Percentiles rank a stretch among this genome's conserved stretches.
Evolutionary conservation across 2,888 invertebrate genomes (phyloP).

Genomic region (Automeris io): DNA sequence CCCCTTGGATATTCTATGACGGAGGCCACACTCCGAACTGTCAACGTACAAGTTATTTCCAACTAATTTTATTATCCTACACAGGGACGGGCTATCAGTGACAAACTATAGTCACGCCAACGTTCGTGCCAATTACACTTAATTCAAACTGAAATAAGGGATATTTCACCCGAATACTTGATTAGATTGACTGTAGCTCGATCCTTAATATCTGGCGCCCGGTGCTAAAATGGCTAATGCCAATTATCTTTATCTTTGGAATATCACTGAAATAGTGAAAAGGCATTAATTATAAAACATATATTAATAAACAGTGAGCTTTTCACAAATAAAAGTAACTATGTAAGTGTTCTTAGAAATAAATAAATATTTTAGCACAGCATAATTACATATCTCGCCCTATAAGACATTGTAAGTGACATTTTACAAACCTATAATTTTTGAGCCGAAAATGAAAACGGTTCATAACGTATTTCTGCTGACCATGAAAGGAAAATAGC

Average conservation of each 20-base stretch:
- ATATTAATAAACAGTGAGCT: too few relatives aligned
- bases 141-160: constrained; percentile 46
- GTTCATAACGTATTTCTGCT: too few relatives aligned
- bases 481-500: too few relatives aligned
- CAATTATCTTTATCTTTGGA: neutral
- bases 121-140: constrained; percentile 56
- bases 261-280: too few relatives aligned
- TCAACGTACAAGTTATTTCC: constrained; percentile 8
- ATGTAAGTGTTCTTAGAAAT: too few relatives aligned
- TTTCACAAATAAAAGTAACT: too few relatives aligned
- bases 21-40: constrained; percentile 2
- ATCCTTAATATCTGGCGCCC: constrained; percentile 3
- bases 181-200: constrained; percentile 33
- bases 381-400: too few relatives aligned
- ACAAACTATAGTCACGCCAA: constrained; percentile 49
- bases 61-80: constrained; percentile 8
- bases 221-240: constrained; percentile 1
- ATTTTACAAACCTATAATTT: too few relatives aligned
- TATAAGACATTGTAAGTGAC: too few relatives aligned
- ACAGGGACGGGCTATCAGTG: constrained; percentile 29
- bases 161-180: constrained; percentile 37
- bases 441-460: too few relatives aligned
- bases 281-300: too few relatives aligned
- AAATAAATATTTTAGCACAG: too few relatives aligned
- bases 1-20: neutral